These are phyloP conservation scores for Squalus acanthias DNA, from an alignment of 2,797 vertebrate genomes.

Conservation along the genomic window DNA sequence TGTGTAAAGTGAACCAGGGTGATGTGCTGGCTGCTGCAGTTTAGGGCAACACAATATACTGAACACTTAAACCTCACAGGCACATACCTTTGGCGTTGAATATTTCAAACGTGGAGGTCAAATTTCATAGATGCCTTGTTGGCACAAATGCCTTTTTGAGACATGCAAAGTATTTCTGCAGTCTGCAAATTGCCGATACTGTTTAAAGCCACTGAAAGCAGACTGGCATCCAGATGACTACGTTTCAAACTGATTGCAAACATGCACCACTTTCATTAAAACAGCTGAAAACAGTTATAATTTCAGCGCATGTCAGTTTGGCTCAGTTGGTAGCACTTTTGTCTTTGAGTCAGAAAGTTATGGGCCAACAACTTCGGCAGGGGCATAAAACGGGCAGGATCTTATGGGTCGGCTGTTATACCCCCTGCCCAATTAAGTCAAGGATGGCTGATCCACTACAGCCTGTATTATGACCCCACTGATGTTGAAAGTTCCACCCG, in stretches of 20 bases:
- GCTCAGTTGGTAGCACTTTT: background rate
- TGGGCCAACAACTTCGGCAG: background rate
- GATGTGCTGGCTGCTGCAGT: background rate
- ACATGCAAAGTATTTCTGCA: background rate
- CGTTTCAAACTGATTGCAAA: background rate
- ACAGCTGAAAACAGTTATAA: constrained; percentile 5
- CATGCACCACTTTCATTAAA: background rate
- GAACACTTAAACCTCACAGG: background rate
- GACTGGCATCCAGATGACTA: background rate
- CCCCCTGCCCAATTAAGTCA: background rate
- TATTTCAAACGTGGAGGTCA: background rate
- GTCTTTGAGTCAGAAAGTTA: background rate
- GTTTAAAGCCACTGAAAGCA: constrained; percentile 10
- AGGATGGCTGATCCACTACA: background rate
- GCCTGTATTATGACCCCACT: background rate
- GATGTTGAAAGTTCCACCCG: background rate
- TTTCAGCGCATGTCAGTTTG: background rate
- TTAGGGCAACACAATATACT: background rate
- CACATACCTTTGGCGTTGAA: background rate
- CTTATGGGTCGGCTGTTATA: background rate
- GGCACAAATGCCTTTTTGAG: background rate
- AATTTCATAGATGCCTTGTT: background rate
- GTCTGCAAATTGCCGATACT: background rate
- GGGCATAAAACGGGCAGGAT: background rate
- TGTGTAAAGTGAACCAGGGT: background rate